Evolutionary conservation across 2,888 invertebrate species (phyloP).

Genomic region (Xestoiulus laeticollis): DNA sequence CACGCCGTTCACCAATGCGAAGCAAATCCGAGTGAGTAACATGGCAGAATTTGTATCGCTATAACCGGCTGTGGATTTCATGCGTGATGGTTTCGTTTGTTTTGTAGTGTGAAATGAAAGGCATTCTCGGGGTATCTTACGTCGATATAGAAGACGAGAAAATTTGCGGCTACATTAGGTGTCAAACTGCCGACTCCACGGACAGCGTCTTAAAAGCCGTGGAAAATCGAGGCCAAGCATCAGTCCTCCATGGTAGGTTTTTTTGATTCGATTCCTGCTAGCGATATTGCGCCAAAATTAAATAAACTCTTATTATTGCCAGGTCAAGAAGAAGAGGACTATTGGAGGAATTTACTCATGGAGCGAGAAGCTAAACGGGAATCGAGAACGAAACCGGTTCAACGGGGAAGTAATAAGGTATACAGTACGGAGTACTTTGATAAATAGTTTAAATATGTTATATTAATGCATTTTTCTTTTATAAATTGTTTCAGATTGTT

Average conservation of each 20-base stretch:
- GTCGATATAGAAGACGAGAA: constrained; percentile 81
- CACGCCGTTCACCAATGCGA: constrained; percentile 41
- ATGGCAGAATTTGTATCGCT: constrained; percentile 54
- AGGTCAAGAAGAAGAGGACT: constrained; percentile 76
- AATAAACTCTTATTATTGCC: constrained; percentile 61
- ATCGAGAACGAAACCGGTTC: constrained; percentile 66
- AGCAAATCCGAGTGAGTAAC: constrained; percentile 56
- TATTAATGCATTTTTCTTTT: neutral
- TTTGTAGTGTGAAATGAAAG: constrained; percentile 70
- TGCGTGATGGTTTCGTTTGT: neutral
- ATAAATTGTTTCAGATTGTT: constrained; percentile 63
- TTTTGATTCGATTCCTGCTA: constrained; percentile 53
- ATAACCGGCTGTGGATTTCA: neutral
- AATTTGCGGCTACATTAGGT: constrained; percentile 71
- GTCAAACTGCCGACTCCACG: constrained; percentile 69
- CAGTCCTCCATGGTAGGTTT: constrained; percentile 66
- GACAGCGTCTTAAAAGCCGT: constrained; percentile 63
- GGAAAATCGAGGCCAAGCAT: constrained; percentile 61
- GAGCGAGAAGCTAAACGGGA: constrained; percentile 70
- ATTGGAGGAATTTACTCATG: constrained; percentile 80
- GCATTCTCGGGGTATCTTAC: constrained; percentile 75
- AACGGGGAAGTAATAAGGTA: constrained; percentile 69
- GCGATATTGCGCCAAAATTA: no score
- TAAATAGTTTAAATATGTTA: neutral
- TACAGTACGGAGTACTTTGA: neutral